phyloP scores from a whole-genome alignment of 2,888 invertebrate genomes.

The Acanthosepion lycidas region DNA sequence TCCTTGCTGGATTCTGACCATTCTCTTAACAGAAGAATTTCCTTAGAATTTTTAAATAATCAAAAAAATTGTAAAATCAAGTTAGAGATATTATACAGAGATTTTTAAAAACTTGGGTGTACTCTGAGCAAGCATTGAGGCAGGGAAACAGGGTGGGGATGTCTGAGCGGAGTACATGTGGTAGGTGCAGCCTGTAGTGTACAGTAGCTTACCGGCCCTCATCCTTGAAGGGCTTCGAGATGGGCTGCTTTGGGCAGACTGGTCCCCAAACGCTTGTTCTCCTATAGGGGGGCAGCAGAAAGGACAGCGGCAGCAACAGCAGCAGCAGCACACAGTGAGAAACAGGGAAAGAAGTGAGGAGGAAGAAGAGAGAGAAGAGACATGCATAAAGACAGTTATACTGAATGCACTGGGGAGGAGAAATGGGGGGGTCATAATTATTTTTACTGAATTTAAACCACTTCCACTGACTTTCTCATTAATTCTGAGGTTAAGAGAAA shows the following conservation, averaged over 20 bases:
- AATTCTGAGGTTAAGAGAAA: background rate
- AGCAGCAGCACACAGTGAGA: constrained; percentile 42
- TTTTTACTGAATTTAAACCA: background rate
- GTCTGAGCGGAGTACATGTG: constrained; percentile 36
- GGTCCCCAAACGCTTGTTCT: constrained; percentile 41
- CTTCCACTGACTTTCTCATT: background rate
- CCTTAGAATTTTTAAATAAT: background rate
- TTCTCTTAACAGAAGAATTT: background rate
- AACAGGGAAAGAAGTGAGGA: constrained; percentile 44
- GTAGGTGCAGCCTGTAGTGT: constrained; percentile 43
- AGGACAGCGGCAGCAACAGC: constrained; percentile 38
- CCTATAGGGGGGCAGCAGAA: constrained; percentile 41
- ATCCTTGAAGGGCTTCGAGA: constrained; percentile 36
- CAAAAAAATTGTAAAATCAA: too few relatives aligned
- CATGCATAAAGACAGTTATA: constrained; percentile 1
- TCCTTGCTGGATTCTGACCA: background rate
- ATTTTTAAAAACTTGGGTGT: background rate
- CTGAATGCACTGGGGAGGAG: too few relatives aligned
- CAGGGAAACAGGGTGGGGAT: background rate
- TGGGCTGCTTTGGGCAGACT: constrained; percentile 42
- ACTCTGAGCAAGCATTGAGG: background rate
- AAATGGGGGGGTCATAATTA: background rate
- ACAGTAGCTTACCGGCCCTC: constrained; percentile 46
- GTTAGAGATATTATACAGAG: background rate
- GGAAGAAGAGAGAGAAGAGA: constrained; percentile 42